These are phyloP conservation scores for Chaetodon trifasciatus DNA, from an alignment of 2,797 vertebrate genomes.

Conservation along the genomic window DNA sequence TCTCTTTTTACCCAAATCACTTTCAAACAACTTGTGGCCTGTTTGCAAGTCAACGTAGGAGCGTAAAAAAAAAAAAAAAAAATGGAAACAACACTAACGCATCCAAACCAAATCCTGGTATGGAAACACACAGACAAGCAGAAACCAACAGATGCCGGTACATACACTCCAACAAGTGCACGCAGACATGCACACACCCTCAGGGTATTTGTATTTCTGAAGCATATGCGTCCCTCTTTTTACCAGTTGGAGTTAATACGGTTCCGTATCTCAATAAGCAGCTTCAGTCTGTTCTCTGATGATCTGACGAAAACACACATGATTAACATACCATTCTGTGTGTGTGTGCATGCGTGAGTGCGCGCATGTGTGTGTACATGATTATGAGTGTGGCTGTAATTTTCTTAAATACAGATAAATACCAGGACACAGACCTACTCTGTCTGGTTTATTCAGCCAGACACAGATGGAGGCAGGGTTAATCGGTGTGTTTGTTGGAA, in stretches of 20 bases:
- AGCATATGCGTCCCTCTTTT: conserved; percentile 67
- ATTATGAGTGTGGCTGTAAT: conserved; percentile 1
- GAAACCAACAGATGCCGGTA: conserved; percentile 47
- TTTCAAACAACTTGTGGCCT: not conserved
- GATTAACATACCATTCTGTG: conserved; percentile 54
- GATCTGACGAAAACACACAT: conserved; percentile 67
- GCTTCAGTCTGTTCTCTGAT: conserved; percentile 70
- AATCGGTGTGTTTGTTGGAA: conserved; percentile 44
- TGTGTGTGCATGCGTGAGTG: conserved; percentile 14
- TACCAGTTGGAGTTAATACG: conserved; percentile 70
- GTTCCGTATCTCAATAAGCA: conserved; percentile 74
- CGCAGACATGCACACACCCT: conserved; percentile 47
- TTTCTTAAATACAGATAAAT: conserved; percentile 51
- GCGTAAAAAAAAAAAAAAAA: conserved; percentile 22
- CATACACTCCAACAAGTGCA: conserved; percentile 32
- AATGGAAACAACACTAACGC: conserved; percentile 6
- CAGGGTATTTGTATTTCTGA: conserved; percentile 68
- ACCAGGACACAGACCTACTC: conserved; percentile 32
- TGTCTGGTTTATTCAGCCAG: conserved; percentile 35
- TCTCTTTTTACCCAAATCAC: not conserved
- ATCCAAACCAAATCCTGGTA: conserved; percentile 7
- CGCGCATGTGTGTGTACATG: not conserved
- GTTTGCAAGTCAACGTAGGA: conserved; percentile 18
- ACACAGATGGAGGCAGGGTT: conserved; percentile 39
- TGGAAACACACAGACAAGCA: conserved; percentile 15